Percentiles rank a stretch among this genome's conserved stretches.
These are phyloP conservation scores for Cylas formicarius DNA, from an alignment of 1,140 invertebrate species.

Conservation along the genomic window DNA sequence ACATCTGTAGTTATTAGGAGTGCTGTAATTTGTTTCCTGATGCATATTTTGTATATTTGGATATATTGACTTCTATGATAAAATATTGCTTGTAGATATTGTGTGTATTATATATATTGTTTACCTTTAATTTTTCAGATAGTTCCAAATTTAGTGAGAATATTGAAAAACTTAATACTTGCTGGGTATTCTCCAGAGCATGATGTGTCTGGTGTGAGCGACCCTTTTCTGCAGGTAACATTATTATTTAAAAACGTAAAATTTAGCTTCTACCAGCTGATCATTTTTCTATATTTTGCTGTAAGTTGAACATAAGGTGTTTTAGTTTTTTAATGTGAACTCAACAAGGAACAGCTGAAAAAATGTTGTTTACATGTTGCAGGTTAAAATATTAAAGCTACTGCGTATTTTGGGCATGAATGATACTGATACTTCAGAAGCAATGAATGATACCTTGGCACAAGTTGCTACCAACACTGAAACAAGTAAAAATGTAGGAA, in stretches of 20 bases:
- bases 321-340: too few species aligned
- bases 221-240: constrained; percentile 93
- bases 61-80: too few species aligned
- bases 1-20: too few species aligned
- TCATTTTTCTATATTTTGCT: too few species aligned
- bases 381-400: constrained; percentile 95
- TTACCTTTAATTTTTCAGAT: constrained; percentile 64
- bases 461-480: constrained; percentile 98
- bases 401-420: constrained; percentile 91
- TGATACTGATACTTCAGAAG: constrained; percentile 94
- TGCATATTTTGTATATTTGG: too few species aligned
- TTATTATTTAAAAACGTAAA: neutral
- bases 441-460: constrained; percentile 99
- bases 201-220: constrained; percentile 98
- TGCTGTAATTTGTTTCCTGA: too few species aligned
- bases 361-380: constrained; percentile 24
- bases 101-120: constrained; percentile 5
- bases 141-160: constrained; percentile 95
- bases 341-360: too few species aligned
- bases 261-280: too few species aligned
- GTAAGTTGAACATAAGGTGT: too few species aligned
- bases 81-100: too few species aligned
- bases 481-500: constrained; percentile 97
- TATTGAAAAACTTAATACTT: constrained; percentile 95
- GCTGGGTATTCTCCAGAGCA: constrained; percentile 99